These are phyloP conservation scores for Dromaius novaehollandiae DNA, from an alignment of 2,113 vertebrate genomes.

Conservation along the genomic window DNA sequence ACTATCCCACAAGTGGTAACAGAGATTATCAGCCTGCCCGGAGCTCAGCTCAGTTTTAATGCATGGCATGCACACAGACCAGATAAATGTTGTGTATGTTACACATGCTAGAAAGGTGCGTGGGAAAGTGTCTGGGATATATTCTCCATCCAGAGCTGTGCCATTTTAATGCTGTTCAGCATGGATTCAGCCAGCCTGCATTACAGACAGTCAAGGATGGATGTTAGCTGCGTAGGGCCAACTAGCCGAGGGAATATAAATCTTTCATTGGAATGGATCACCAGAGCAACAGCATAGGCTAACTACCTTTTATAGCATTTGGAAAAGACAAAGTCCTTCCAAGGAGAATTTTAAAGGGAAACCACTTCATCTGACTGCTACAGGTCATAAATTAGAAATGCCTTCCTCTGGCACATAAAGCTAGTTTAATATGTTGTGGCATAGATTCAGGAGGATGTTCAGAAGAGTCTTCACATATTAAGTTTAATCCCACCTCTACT, in stretches of 20 bases:
- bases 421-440: background rate
- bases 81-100: background rate
- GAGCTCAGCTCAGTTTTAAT: background rate
- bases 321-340: background rate
- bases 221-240: background rate
- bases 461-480: background rate
- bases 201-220: background rate
- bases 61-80: background rate
- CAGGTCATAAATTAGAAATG: background rate
- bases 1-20: background rate
- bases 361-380: background rate
- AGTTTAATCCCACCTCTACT: background rate
- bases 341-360: background rate
- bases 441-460: background rate
- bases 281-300: background rate
- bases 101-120: background rate
- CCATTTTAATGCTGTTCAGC: background rate
- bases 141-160: background rate
- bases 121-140: background rate
- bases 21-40: background rate
- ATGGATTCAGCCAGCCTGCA: background rate
- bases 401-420: background rate
- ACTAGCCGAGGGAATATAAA: background rate
- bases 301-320: background rate
- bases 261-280: background rate